These are phyloP conservation scores for Ecdyonurus torrentis DNA, from an alignment of 2,888 invertebrate genomes.

Conservation along the genomic window DNA sequence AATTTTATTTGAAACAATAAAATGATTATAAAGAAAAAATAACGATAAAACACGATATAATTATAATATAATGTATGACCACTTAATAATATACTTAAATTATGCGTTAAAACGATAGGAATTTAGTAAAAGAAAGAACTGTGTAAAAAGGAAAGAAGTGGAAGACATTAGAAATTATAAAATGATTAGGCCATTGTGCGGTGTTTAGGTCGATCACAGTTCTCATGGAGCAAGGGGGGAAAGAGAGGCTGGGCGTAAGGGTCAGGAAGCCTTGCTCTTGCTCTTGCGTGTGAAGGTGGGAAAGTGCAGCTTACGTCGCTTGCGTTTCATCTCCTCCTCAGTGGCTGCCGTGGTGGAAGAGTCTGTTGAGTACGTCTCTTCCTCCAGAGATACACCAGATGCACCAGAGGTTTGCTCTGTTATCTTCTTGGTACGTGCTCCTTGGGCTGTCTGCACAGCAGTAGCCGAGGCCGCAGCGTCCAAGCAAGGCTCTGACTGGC, in stretches of 20 bases:
- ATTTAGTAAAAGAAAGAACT: no score
- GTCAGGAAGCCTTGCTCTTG: constrained; percentile 8
- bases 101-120: no score
- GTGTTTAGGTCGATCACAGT: no score
- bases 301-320: constrained; percentile 44
- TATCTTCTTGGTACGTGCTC: constrained; percentile 5
- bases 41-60: no score
- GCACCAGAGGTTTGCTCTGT: neutral
- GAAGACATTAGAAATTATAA: no score
- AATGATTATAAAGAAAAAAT: no score
- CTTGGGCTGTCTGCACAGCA: constrained; percentile 11
- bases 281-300: constrained; percentile 30
- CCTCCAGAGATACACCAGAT: constrained; percentile 13
- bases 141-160: no score
- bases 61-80: no score
- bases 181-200: no score
- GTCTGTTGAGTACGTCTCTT: constrained; percentile 9
- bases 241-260: no score
- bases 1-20: no score
- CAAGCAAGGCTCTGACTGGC: constrained; percentile 32
- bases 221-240: neutral
- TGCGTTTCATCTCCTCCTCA: constrained; percentile 42
- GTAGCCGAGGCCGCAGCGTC: constrained; percentile 17
- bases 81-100: no score
- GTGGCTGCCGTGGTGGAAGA: constrained; percentile 4